Evolutionary conservation across 2,888 invertebrate species (phyloP).

Genomic region (Heliconius ethilla): DNA sequence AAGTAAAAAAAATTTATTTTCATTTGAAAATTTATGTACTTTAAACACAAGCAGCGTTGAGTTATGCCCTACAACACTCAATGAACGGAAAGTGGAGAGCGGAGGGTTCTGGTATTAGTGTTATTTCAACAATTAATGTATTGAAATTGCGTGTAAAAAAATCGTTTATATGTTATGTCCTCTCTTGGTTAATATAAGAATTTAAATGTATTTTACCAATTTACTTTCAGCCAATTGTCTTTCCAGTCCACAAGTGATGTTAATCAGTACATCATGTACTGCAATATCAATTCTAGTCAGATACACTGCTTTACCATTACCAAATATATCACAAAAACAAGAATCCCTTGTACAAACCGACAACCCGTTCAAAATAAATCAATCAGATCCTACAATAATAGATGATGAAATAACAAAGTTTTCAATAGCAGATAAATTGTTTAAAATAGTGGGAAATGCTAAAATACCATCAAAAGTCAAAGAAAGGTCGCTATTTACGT

Average conservation of each 20-base stretch:
- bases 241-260: conserved; percentile 82
- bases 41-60: neutral
- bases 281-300: conserved; percentile 88
- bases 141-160: neutral
- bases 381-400: conserved; percentile 47
- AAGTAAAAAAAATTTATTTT: neutral
- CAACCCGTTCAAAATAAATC: conserved; percentile 66
- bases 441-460: conserved; percentile 86
- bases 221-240: conserved; percentile 83
- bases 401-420: conserved; percentile 83
- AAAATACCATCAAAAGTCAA: conserved; percentile 87
- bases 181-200: neutral
- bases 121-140: neutral
- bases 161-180: neutral
- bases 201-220: neutral
- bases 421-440: conserved; percentile 85
- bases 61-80: neutral
- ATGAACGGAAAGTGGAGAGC: neutral
- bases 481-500: conserved; percentile 88
- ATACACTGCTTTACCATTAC: conserved; percentile 85
- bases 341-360: conserved; percentile 63
- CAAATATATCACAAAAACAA: conserved; percentile 67
- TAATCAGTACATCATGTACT: conserved; percentile 86
- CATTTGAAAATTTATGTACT: neutral
- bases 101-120: neutral